Evolutionary conservation across 2,797 vertebrate species (phyloP).

Genomic region (Microctenopoma lineatum): DNA sequence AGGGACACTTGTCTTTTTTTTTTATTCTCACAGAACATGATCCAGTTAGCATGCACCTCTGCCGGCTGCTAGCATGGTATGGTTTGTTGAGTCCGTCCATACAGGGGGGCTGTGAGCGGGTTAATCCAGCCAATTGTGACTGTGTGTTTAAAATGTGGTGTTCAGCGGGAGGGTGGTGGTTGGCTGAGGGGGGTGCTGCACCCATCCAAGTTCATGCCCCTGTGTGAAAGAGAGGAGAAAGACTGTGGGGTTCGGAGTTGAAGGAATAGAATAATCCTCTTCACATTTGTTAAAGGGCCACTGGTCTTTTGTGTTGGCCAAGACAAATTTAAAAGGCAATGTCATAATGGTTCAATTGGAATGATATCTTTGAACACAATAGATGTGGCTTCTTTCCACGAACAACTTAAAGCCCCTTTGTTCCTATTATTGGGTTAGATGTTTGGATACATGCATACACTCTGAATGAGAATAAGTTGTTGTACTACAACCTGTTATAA

Average conservation of each 20-base stretch:
- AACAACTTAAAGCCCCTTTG: conserved; percentile 85
- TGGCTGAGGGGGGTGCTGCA: conserved; percentile 86
- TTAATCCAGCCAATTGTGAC: conserved; percentile 96
- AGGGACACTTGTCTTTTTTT: conserved; percentile 93
- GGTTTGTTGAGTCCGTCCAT: conserved; percentile 89
- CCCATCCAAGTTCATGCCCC: conserved; percentile 90
- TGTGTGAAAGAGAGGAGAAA: conserved; percentile 88
- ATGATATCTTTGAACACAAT: conserved; percentile 84
- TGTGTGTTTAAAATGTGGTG: conserved; percentile 93
- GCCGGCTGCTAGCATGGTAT: conserved; percentile 91
- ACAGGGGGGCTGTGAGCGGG: conserved; percentile 71
- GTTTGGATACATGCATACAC: conserved; percentile 84
- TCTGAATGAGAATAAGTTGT: conserved; percentile 81
- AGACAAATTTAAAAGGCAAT: conserved; percentile 85
- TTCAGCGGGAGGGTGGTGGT: conserved; percentile 85
- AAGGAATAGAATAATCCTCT: conserved; percentile 86
- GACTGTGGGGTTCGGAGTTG: conserved; percentile 83
- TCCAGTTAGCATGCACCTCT: conserved; percentile 98
- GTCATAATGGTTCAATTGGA: conserved; percentile 86
- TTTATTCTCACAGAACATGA: conserved; percentile 90
- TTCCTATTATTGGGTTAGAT: conserved; percentile 82
- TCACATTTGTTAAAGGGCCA: conserved; percentile 90
- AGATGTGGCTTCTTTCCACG: conserved; percentile 83
- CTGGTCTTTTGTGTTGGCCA: conserved; percentile 83
- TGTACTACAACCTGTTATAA: conserved; percentile 83